Evolutionary conservation across 2,797 vertebrate genomes (phyloP), one percentile per base, ranked within the genome.

Genomic region (Rhabdomys pumilio): DNA sequence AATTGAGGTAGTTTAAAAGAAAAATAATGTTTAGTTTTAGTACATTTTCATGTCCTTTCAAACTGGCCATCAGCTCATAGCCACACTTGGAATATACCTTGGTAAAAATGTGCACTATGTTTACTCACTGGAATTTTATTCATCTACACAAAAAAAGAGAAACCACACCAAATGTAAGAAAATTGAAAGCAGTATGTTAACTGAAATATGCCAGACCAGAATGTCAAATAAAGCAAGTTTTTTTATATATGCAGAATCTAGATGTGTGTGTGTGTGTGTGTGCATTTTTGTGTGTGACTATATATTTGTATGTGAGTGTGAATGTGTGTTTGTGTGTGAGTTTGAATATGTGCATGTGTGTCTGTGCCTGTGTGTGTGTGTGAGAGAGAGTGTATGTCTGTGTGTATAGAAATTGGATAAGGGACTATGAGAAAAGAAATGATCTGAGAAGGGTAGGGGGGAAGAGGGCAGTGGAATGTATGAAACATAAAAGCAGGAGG

Each of bases 21-120:
- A 89, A 94, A 90, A 73, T 82, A 44, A 90, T 91, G 76, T 81
- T 85, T 94, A 61, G 90, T 59, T 93, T 95, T 41, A 87, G 84
- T 89, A 73, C 7, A 38, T 72, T 57, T 87, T 44, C 92, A 80
- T 79, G 31, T 34, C 47, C 44, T 93, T 50, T 24, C 4, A 93
- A 91, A 81, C 57, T 91, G 77, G 29, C 8, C 59, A 82, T 67
- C 31, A 50, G n/a, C 53, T 96, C 59, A 63, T 41, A 84, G 65
- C 69, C 6, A 81, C 20, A 57, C 3, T 3, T 89, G 38, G 24
- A 67, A 92, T 93, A 90, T 15, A 34, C 1, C 20, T 69, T 59
- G n/a, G 15, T n/a, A 79, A 59, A 57, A 67, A 81, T 55, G 38
- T 41, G 14, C 22, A 22, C n/a, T 80, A 26, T 53, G 14, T 41